Evolutionary conservation across 1,140 invertebrate species (phyloP), one percentile per base, ranked within the genome.

Genomic region (Achatina immaculata): DNA sequence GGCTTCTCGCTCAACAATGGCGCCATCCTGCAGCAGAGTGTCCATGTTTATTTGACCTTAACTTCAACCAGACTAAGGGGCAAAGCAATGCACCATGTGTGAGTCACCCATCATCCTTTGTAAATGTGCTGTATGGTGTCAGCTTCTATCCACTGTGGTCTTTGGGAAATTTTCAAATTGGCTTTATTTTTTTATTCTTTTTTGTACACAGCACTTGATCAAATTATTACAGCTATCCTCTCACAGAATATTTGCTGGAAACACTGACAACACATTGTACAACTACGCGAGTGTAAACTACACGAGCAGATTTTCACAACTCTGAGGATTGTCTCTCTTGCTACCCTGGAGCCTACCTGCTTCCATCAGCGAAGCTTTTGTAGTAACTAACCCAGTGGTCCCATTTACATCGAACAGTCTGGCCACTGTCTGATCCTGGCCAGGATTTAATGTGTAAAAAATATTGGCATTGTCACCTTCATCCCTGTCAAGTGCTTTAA

Each of bases 401-500:
- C 78, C 69, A 58, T 90, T 80, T 16, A 90, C 74, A n/a, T 82
- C 36, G 68, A 89, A 87, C 45, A 87, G 36, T 48, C 85, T 78
- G 1, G 40, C 76, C 7, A 85, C 83, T 28, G 79, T 71, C 21
- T 80, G 78, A 24, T 16, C 94, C 11, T 88, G 83, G 19, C 79
- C 85, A 48, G 80, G 28, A 81, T 84, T 78, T 9, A 98, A 92
- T 31, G 93, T 93, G 89, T 97, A 99, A 28, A 91, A 92, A 0
- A 98, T 92, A 76, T 93, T 90, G 0, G 94, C 95, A 90, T 98
- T 98, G 28, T 69, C 93, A 0, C 95, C 96, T 85, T 94, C 93
- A 90, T 97, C 96, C 78, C 93, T 92, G 90, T 97, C 96, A 34
- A 94, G 93, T 0, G 96, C 95, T 72, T 93, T 92, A 0, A 96